phyloP scores from a whole-genome alignment of 2,888 invertebrate species.

The Drosophila phalerata region DNA sequence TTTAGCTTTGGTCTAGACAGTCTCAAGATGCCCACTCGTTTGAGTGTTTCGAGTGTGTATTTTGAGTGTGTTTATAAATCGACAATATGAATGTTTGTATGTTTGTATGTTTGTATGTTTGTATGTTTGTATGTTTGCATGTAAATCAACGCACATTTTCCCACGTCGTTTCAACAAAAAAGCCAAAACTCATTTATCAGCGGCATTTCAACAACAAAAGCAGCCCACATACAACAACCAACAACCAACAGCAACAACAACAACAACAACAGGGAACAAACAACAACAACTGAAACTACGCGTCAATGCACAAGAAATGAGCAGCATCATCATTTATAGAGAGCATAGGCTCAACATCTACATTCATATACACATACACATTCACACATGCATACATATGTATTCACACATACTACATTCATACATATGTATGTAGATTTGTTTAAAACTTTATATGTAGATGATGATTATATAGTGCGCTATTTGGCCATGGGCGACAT shows the following conservation, averaged over 20 bases:
- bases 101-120: conserved; percentile 35
- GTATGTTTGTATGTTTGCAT: conserved; percentile 34
- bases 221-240: conserved; percentile 56
- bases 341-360: conserved; percentile 43
- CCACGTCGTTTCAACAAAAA: conserved; percentile 74
- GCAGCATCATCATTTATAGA: conserved; percentile 72
- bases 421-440: neutral
- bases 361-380: conserved; percentile 9
- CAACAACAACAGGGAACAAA: conserved; percentile 11
- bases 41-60: conserved; percentile 38
- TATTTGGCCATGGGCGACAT: conserved; percentile 56
- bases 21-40: conserved; percentile 54
- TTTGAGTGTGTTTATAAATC: conserved; percentile 27
- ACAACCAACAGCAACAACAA: conserved; percentile 30
- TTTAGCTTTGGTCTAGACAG: conserved; percentile 31
- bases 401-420: neutral
- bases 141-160: conserved; percentile 70
- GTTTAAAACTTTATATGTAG: conserved; percentile 1
- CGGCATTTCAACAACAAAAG: conserved; percentile 74
- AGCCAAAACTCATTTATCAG: conserved; percentile 74
- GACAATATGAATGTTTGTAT: neutral
- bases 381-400: conserved; percentile 6
- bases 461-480: conserved; percentile 64
- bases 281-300: conserved; percentile 43
- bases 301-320: conserved; percentile 70